These are phyloP conservation scores for Enteromius treurensis DNA, from an alignment of 2,797 vertebrate species.

Conservation along the genomic window DNA sequence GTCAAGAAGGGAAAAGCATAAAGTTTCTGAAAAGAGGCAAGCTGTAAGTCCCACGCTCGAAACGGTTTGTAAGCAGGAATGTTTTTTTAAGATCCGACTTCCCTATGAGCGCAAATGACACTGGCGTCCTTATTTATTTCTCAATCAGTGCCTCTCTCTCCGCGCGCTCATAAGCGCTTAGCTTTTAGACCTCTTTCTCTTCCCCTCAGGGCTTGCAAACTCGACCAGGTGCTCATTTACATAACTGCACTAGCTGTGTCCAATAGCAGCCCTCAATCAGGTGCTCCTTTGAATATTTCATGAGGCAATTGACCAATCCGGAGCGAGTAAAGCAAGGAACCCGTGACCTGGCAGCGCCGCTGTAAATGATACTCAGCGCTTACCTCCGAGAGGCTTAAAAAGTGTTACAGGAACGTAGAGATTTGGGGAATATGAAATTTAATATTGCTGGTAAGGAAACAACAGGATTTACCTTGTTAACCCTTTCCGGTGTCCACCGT, in stretches of 20 bases:
- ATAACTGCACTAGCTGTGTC: slow-evolving; percentile 77
- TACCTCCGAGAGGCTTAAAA: slow-evolving; percentile 45
- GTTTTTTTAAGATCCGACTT: neutral
- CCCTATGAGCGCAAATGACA: neutral
- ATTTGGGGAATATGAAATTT: slow-evolving; percentile 62
- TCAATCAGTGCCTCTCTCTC: slow-evolving; percentile 57
- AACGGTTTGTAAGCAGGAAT: neutral
- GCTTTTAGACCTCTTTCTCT: slow-evolving; percentile 13
- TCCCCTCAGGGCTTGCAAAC: slow-evolving; percentile 66
- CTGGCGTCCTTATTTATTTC: slow-evolving; percentile 31
- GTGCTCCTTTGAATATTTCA: slow-evolving; percentile 73
- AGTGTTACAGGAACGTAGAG: slow-evolving; percentile 57
- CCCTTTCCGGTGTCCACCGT: slow-evolving; percentile 45
- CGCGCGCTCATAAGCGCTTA: slow-evolving; percentile 46
- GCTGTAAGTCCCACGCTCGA: neutral
- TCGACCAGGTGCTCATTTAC: slow-evolving; percentile 85
- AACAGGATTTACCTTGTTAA: slow-evolving; percentile 64
- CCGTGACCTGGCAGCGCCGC: slow-evolving; percentile 56
- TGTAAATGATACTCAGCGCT: slow-evolving; percentile 59
- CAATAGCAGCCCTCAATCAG: slow-evolving; percentile 74
- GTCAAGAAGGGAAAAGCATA: neutral
- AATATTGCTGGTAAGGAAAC: slow-evolving; percentile 59
- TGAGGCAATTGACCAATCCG: slow-evolving; percentile 69
- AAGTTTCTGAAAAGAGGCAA: slow-evolving; percentile 2
- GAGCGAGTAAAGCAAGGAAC: slow-evolving; percentile 56